These are phyloP conservation scores for Strongylocentrotus purpuratus DNA, from an alignment of 35 echinoderm and acorn worm genomes.

Conservation along the genomic window DNA sequence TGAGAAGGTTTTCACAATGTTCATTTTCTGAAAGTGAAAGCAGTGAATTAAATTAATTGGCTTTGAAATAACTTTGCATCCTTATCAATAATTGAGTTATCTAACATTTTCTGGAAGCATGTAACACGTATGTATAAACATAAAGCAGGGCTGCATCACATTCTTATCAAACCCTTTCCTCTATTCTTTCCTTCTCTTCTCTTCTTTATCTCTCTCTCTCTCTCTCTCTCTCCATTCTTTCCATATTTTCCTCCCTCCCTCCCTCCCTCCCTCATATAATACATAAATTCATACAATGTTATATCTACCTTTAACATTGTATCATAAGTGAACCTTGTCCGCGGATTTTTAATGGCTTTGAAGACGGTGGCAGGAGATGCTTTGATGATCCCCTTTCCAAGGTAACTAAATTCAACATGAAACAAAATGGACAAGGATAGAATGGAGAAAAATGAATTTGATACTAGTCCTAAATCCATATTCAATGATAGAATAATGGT, in stretches of 20 bases:
- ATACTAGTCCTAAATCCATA: not conserved
- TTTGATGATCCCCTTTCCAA: constrained; percentile 88
- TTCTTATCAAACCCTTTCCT: not conserved
- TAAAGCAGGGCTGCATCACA: not conserved
- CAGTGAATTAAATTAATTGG: not conserved
- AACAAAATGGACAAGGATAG: not conserved
- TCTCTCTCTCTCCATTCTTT: no score
- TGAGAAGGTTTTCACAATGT: constrained; percentile 51
- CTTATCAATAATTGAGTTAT: not conserved
- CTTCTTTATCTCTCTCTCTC: no score
- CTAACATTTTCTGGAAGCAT: not conserved
- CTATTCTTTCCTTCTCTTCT: not conserved
- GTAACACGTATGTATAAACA: not conserved
- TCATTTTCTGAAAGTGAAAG: constrained; percentile 65
- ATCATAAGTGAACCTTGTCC: constrained; percentile 91
- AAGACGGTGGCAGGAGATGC: constrained; percentile 73
- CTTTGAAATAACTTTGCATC: not conserved
- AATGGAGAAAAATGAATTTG: no score
- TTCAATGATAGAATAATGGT: not conserved
- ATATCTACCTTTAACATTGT: constrained; percentile 88
- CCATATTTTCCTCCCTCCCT: no score
- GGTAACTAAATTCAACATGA: constrained; percentile 53
- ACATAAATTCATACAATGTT: not conserved
- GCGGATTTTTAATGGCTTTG: constrained; percentile 85
- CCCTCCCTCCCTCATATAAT: no score